Evolutionary conservation across 2,888 invertebrate species (phyloP).

Genomic region (Oscheius sp.): DNA sequence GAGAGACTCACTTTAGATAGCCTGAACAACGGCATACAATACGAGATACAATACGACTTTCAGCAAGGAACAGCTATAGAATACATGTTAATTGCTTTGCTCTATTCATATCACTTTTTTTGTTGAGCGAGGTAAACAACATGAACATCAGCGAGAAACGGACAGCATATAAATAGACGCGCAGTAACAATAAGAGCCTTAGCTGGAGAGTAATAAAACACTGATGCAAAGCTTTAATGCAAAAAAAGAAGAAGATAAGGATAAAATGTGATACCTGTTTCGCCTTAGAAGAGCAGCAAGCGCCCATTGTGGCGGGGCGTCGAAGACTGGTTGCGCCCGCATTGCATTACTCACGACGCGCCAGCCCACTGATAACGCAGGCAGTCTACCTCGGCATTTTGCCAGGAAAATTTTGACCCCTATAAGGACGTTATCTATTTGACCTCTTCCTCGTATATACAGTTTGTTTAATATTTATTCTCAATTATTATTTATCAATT

Average conservation of each 20-base stretch:
- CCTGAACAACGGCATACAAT: constrained; percentile 7
- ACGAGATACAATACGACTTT: too few species aligned
- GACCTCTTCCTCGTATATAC: too few species aligned
- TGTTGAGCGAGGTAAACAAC: too few species aligned
- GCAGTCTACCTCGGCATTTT: constrained; percentile 25
- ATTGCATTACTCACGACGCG: constrained; percentile 31
- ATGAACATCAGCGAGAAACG: too few species aligned
- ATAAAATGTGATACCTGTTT: constrained; percentile 42
- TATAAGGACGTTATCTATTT: not conserved
- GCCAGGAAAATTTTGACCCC: constrained; percentile 3
- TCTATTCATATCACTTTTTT: too few species aligned
- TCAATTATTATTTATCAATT: not conserved
- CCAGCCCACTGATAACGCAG: constrained; percentile 30
- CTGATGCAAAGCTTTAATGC: too few species aligned
- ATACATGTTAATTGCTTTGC: too few species aligned
- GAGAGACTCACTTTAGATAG: constrained; percentile 1
- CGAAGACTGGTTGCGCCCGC: constrained; percentile 33
- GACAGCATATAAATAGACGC: too few species aligned
- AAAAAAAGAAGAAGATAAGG: too few species aligned
- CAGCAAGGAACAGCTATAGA: too few species aligned
- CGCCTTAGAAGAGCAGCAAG: constrained; percentile 54
- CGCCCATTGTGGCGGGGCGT: constrained; percentile 46
- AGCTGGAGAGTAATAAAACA: not conserved
- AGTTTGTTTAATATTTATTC: too few species aligned
- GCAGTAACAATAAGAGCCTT: too few species aligned